These are phyloP conservation scores for Halisarca cf. caerulea DNA, from an alignment of 37 sponge, comb jelly and placozoan species.

Conservation along the genomic window DNA sequence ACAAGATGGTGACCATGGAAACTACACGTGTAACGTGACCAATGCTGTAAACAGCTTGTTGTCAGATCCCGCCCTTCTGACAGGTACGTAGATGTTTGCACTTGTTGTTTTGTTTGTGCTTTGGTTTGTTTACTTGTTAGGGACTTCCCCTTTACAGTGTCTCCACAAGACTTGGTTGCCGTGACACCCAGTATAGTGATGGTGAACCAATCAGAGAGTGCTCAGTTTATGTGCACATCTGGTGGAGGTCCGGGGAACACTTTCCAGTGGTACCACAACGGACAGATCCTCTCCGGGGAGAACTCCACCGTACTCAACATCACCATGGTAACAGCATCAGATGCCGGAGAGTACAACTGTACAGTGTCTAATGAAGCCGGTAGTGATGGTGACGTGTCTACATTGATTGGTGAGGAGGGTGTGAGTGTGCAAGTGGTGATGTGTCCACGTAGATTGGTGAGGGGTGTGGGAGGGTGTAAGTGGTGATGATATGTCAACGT, in stretches of 20 bases:
- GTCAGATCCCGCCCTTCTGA: neutral
- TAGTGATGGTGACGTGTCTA: neutral
- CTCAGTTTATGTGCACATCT: constrained; percentile 41
- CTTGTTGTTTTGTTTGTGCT: too few species aligned
- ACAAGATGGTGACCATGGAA: neutral
- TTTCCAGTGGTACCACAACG: constrained; percentile 41
- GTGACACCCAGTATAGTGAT: constrained; percentile 8
- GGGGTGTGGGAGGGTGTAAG: too few species aligned
- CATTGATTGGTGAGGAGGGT: constrained; percentile 13
- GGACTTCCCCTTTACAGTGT: constrained; percentile 7
- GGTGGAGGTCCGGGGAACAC: constrained; percentile 49
- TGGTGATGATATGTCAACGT: too few species aligned
- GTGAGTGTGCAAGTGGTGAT: too few species aligned
- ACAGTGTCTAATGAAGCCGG: constrained; percentile 68
- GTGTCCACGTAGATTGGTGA: neutral
- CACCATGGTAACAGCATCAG: neutral
- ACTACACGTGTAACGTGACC: neutral
- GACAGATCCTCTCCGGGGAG: constrained; percentile 7
- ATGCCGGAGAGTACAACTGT: constrained; percentile 72
- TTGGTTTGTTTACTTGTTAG: too few species aligned
- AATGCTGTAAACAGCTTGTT: neutral
- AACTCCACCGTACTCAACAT: neutral
- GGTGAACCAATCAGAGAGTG: neutral
- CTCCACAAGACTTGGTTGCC: constrained; percentile 31
- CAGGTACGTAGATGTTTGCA: neutral